phyloP scores from a whole-genome alignment of 2,113 vertebrate genomes.

The Excalfactoria chinensis region DNA sequence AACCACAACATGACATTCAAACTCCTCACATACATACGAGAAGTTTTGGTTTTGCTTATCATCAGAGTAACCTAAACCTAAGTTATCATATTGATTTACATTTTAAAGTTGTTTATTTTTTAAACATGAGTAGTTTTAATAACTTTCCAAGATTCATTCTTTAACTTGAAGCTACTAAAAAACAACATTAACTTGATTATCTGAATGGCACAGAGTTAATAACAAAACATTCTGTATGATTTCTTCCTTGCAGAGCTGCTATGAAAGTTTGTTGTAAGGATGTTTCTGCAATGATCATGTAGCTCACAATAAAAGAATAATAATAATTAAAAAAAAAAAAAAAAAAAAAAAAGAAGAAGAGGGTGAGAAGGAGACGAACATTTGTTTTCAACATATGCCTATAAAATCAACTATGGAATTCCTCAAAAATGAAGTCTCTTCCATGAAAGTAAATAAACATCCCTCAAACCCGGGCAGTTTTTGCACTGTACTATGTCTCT shows the following conservation, averaged over 20 bases:
- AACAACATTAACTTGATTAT: background rate
- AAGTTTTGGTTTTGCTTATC: background rate
- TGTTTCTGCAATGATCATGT: background rate
- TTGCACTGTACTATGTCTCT: background rate
- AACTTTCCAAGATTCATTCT: constrained; percentile 28
- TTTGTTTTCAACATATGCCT: background rate
- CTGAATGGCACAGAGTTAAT: background rate
- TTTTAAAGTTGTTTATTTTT: constrained; percentile 38
- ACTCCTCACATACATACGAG: background rate
- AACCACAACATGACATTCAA: background rate
- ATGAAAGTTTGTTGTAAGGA: background rate
- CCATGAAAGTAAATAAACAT: background rate
- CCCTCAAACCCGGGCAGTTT: background rate
- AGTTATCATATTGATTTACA: constrained; percentile 34
- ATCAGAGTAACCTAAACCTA: constrained; percentile 15
- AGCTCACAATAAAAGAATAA: background rate
- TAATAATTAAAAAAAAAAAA: background rate
- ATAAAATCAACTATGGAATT: background rate
- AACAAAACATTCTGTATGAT: background rate
- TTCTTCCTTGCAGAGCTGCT: background rate
- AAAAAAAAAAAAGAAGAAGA: background rate
- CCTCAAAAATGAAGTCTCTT: background rate
- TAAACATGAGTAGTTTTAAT: constrained; percentile 17
- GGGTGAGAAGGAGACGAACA: background rate
- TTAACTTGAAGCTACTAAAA: constrained; percentile 11